phyloP scores from a whole-genome alignment of 1,140 invertebrate genomes.

The Aphis gossypii region DNA sequence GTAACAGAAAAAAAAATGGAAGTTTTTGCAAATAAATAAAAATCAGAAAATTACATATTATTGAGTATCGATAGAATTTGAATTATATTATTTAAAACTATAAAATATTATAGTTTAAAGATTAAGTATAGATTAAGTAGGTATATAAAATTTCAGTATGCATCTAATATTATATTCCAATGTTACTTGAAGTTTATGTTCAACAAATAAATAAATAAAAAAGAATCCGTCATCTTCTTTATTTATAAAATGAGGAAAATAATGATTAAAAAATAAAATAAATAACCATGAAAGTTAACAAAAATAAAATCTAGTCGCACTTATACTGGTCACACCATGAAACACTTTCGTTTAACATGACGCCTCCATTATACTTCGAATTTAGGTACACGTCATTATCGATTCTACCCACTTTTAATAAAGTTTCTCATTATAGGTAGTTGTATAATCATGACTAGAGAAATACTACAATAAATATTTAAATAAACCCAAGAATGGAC shows the following conservation, averaged over 20 bases:
- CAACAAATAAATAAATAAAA: background rate
- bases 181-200: background rate
- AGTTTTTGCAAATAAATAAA: background rate
- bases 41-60: background rate
- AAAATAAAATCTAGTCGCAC: background rate
- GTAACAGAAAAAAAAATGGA: background rate
- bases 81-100: background rate
- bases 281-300: background rate
- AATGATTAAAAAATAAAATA: background rate
- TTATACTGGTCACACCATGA: background rate
- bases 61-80: background rate
- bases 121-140: background rate
- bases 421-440: background rate
- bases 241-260: background rate
- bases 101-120: background rate
- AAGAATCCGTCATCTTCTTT: background rate
- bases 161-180: background rate
- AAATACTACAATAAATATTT: conserved; percentile 32
- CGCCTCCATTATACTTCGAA: background rate
- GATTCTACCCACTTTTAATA: background rate
- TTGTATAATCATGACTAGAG: background rate
- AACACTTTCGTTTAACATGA: conserved; percentile 1
- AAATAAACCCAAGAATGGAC: background rate
- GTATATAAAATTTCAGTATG: background rate
- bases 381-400: background rate